phyloP scores from a whole-genome alignment of 2,113 vertebrate species.

The Corydoras maculifer region DNA sequence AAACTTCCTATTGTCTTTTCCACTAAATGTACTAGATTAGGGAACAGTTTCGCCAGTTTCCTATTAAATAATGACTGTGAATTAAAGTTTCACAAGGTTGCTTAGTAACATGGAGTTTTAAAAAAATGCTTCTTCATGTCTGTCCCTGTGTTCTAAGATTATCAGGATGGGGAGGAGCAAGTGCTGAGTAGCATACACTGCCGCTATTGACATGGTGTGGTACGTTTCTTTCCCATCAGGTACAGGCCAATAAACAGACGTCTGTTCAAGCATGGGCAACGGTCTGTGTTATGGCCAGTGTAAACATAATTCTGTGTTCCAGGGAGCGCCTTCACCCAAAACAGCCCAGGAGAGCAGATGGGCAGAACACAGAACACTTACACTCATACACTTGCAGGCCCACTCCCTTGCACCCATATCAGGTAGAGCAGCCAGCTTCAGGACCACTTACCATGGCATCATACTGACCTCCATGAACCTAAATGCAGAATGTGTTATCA shows the following conservation, averaged over 20 bases:
- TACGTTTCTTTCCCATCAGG: constrained; percentile 54
- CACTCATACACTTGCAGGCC: constrained; percentile 38
- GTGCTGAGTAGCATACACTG: constrained; percentile 49
- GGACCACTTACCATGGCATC: constrained; percentile 12
- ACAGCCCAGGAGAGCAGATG: constrained; percentile 40
- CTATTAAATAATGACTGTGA: constrained; percentile 1
- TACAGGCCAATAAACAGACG: constrained; percentile 55
- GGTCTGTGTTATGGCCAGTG: constrained; percentile 56
- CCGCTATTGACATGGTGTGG: constrained; percentile 56
- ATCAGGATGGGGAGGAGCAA: constrained; percentile 40
- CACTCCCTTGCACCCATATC: constrained; percentile 8
- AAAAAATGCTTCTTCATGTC: constrained; percentile 44
- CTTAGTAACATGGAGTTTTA: constrained; percentile 50
- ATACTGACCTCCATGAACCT: background rate
- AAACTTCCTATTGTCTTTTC: too few relatives aligned
- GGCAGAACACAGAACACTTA: constrained; percentile 67
- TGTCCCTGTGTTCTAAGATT: constrained; percentile 37
- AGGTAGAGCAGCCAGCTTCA: background rate
- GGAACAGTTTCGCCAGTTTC: background rate
- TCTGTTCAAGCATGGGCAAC: constrained; percentile 58
- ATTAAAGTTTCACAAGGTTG: constrained; percentile 3
- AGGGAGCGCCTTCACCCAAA: constrained; percentile 44
- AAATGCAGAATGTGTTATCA: background rate
- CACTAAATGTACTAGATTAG: background rate
- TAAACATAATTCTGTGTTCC: constrained; percentile 60